Conservation (phyloP, 92 coral and sea anemone genomes). For the Desmophyllum pertusum region DNA sequence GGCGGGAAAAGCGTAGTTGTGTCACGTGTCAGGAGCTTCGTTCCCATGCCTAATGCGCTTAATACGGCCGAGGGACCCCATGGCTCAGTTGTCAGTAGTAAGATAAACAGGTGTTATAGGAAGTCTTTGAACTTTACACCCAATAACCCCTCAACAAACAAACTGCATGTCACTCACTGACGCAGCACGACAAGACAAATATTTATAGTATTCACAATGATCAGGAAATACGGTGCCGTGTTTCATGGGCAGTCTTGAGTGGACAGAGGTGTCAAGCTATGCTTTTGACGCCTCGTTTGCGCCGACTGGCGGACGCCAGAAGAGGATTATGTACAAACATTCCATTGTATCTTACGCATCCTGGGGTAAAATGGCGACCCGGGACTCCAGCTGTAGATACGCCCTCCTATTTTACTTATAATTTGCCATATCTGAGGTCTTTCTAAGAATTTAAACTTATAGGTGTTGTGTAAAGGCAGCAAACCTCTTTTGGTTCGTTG, state of each 20-base stretch:
- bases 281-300: slow-evolving; percentile 33
- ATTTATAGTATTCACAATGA: slow-evolving; percentile 21
- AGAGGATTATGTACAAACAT: neutral
- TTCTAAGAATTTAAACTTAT: neutral
- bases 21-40: neutral
- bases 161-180: neutral
- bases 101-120: neutral
- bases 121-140: neutral
- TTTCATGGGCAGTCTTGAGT: slow-evolving; percentile 16
- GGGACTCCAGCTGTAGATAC: neutral
- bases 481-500: neutral
- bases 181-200: neutral
- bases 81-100: no score
- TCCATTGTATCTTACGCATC: neutral
- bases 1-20: neutral
- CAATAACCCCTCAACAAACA: neutral
- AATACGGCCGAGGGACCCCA: neutral
- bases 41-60: neutral
- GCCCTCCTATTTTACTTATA: neutral
- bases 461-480: neutral
- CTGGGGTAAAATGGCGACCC: neutral
- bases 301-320: slow-evolving; percentile 36
- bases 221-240: slow-evolving; percentile 17
- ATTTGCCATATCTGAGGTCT: neutral
- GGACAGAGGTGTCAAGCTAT: slow-evolving; percentile 11